Evolutionary conservation across 2,797 vertebrate genomes (phyloP).

Genomic region (Dendrocincla tyrannina): DNA sequence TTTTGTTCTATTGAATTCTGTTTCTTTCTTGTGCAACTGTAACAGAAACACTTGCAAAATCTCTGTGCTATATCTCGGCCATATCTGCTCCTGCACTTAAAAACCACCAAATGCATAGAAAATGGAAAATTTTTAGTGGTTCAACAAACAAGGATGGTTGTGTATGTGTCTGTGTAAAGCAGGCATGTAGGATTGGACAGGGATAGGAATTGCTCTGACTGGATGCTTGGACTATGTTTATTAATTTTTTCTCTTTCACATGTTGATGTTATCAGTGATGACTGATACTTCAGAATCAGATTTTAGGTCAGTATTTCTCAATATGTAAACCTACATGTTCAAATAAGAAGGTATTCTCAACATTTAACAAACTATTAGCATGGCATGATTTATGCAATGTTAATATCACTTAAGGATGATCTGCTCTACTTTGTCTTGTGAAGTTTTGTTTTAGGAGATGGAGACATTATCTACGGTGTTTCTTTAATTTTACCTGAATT

Average conservation of each 20-base stretch:
- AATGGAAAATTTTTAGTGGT: neutral
- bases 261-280: neutral
- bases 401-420: neutral
- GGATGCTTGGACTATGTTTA: neutral
- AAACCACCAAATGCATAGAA: neutral
- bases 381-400: neutral
- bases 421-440: neutral
- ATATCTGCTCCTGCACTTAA: neutral
- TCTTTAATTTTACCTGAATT: neutral
- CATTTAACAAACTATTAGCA: neutral
- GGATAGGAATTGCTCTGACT: neutral
- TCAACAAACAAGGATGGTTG: neutral
- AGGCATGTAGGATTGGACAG: neutral
- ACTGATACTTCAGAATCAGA: neutral
- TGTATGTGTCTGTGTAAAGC: neutral
- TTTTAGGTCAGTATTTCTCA: neutral
- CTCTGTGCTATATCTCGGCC: neutral
- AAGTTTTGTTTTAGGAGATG: neutral
- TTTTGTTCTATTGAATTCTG: neutral
- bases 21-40: conserved; percentile 16
- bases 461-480: neutral
- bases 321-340: neutral
- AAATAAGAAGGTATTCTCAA: neutral
- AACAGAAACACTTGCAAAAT: neutral
- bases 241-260: neutral